These are phyloP conservation scores for Corapipo altera DNA, from an alignment of 2,113 vertebrate genomes.

Conservation along the genomic window DNA sequence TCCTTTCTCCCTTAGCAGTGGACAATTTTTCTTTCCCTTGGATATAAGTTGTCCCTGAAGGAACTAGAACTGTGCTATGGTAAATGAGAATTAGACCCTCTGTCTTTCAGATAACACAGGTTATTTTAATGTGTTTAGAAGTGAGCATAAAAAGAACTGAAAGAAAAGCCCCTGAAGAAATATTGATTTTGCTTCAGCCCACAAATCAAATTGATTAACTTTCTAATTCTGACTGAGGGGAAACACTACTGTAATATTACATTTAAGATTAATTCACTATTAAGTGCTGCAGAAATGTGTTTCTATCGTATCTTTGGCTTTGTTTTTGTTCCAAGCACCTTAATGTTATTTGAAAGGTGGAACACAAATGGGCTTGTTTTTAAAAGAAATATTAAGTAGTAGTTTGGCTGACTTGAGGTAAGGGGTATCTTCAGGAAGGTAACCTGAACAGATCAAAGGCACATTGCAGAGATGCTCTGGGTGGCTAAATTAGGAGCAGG, in stretches of 20 bases:
- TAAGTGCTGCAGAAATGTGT: not conserved
- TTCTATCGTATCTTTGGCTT: not conserved
- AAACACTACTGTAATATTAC: not conserved
- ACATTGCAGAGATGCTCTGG: not conserved
- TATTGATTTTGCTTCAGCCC: constrained; percentile 2
- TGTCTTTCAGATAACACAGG: not conserved
- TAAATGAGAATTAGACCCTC: not conserved
- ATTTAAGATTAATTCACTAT: not conserved
- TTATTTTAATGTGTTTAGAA: not conserved
- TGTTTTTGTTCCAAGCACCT: not conserved
- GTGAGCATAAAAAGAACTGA: not conserved
- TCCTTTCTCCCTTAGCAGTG: not conserved
- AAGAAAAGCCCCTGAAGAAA: not conserved
- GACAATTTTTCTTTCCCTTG: not conserved
- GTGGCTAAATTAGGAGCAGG: not conserved
- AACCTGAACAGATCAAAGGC: not conserved
- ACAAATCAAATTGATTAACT: not conserved
- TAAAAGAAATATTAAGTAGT: not conserved
- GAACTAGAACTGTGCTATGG: not conserved
- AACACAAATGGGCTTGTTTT: not conserved
- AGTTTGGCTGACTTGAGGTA: not conserved
- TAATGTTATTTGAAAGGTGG: not conserved
- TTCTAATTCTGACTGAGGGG: not conserved
- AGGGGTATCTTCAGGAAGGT: not conserved
- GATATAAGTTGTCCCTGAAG: not conserved